Percentiles rank a stretch among this genome's conserved stretches.
Conservation (phyloP, 1,140 invertebrate species). For the Musca vetustissima region DNA sequence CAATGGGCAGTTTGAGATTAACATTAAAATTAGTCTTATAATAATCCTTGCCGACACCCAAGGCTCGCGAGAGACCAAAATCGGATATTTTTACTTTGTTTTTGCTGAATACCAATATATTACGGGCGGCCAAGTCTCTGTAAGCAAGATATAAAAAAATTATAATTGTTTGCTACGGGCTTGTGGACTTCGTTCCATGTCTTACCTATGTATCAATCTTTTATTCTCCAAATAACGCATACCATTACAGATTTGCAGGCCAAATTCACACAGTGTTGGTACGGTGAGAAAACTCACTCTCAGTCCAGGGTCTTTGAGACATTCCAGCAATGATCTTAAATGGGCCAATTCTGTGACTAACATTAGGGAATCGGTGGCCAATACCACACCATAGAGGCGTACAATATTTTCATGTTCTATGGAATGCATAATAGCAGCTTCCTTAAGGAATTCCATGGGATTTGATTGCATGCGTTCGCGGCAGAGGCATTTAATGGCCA, state of each 20-base stretch:
- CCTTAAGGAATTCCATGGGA: conserved; percentile 95
- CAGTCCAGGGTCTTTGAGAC: conserved; percentile 88
- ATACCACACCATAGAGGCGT: conserved; percentile 92
- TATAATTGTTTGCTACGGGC: no score
- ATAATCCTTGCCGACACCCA: conserved; percentile 98
- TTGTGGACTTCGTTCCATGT: no score
- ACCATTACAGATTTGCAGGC: conserved; percentile 92
- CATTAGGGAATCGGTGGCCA: conserved; percentile 94
- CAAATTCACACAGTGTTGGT: conserved; percentile 85
- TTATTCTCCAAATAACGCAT: conserved; percentile 95
- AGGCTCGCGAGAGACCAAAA: conserved; percentile 90
- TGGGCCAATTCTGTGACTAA: conserved; percentile 96
- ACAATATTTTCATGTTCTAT: conserved; percentile 97
- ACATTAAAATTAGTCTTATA: conserved; percentile 99
- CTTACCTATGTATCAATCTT: conserved; percentile 83
- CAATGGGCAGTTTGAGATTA: conserved; percentile 95
- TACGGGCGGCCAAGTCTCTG: conserved; percentile 90
- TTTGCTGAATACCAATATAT: conserved; percentile 94
- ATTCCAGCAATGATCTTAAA: conserved; percentile 90
- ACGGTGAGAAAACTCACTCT: conserved; percentile 83
- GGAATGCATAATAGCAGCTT: conserved; percentile 96
- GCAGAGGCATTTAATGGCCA: conserved; percentile 95
- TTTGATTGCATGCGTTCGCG: conserved; percentile 93
- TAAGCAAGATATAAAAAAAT: conserved; percentile 36
- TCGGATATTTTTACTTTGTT: conserved; percentile 98